These are phyloP conservation scores for Rafetus swinhoei DNA, from an alignment of 2,113 vertebrate species.

Conservation along the genomic window DNA sequence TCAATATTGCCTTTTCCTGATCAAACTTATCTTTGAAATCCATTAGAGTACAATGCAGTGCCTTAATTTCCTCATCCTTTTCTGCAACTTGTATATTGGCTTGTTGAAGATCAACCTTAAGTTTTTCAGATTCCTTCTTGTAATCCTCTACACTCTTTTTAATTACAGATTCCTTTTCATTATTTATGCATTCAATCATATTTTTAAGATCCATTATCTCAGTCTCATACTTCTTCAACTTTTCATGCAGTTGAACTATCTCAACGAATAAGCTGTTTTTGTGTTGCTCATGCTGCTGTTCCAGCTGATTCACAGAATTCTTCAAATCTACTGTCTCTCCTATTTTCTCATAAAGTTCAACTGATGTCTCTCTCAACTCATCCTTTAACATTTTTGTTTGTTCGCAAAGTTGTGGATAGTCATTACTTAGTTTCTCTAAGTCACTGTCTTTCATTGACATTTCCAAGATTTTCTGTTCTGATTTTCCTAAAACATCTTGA, in stretches of 20 bases:
- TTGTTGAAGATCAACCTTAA: slow-evolving; percentile 67
- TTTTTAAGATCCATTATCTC: slow-evolving; percentile 44
- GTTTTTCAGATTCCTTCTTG: slow-evolving; percentile 61
- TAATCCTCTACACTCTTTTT: slow-evolving; percentile 57
- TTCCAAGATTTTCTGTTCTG: slow-evolving; percentile 48
- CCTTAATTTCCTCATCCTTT: slow-evolving; percentile 71
- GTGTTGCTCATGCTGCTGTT: slow-evolving; percentile 48
- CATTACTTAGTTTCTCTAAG: slow-evolving; percentile 35
- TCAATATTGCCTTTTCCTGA: slow-evolving; percentile 50
- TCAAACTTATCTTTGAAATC: slow-evolving; percentile 64
- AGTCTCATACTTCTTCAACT: slow-evolving; percentile 38
- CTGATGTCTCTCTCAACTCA: slow-evolving; percentile 66
- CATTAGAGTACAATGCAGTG: slow-evolving; percentile 20
- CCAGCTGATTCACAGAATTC: slow-evolving; percentile 1
- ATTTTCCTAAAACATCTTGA: slow-evolving; percentile 31
- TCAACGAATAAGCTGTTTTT: slow-evolving; percentile 44
- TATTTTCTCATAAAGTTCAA: slow-evolving; percentile 50
- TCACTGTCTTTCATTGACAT: slow-evolving; percentile 56
- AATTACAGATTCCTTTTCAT: slow-evolving; percentile 56
- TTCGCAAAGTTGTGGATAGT: slow-evolving; percentile 54
- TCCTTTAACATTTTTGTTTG: slow-evolving; percentile 53
- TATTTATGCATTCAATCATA: slow-evolving; percentile 32
- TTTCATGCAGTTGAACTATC: slow-evolving; percentile 43
- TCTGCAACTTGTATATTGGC: slow-evolving; percentile 54
- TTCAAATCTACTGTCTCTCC: slow-evolving; percentile 53